These are phyloP conservation scores for Pampusana beccarii DNA, from an alignment of 2,113 vertebrate species.

Conservation along the genomic window DNA sequence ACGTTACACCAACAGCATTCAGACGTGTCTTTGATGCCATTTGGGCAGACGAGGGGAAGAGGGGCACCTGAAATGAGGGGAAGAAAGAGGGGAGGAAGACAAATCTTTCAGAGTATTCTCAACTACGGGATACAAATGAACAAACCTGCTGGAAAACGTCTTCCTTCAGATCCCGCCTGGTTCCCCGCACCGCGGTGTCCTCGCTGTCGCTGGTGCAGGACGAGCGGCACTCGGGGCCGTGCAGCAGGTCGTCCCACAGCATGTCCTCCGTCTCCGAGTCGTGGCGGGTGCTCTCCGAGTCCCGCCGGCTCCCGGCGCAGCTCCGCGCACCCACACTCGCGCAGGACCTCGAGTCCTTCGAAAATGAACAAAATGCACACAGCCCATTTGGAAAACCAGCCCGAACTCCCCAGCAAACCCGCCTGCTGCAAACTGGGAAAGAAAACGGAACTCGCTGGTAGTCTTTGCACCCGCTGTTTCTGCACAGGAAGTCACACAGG, in stretches of 20 bases:
- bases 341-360: conserved; percentile 64
- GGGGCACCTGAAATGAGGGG: background rate
- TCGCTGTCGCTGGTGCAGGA: conserved; percentile 90
- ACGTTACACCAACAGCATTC: background rate
- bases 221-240: conserved; percentile 88
- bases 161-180: conserved; percentile 78
- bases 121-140: background rate
- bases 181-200: conserved; percentile 50
- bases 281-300: conserved; percentile 80
- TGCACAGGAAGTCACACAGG: background rate
- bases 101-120: background rate
- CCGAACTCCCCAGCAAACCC: background rate
- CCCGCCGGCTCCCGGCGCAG: conserved; percentile 72
- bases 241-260: conserved; percentile 94
- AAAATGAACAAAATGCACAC: background rate
- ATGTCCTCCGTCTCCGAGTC: conserved; percentile 96
- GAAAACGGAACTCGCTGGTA: rapidly evolving
- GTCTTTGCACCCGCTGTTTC: background rate
- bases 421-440: rapidly evolving
- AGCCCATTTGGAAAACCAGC: rapidly evolving
- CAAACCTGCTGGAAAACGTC: conserved; percentile 89
- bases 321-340: conserved; percentile 34
- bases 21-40: rapidly evolving
- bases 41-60: background rate
- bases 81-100: too few relatives aligned